Evolutionary conservation across 2,888 invertebrate genomes (phyloP), one percentile per base, ranked within the genome.

Genomic region (Apeira syringaria): DNA sequence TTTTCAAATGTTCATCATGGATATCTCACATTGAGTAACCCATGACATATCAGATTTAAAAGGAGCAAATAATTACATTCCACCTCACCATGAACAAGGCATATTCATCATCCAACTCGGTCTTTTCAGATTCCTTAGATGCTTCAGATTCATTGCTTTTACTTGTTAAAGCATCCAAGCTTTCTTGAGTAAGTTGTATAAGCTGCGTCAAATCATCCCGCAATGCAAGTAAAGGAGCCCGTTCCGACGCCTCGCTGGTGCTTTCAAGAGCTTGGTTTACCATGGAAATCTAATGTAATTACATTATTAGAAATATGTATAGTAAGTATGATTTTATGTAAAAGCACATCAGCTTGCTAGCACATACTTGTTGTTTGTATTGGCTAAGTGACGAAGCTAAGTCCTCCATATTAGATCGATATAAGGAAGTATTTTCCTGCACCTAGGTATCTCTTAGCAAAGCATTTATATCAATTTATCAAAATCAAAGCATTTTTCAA

Each of bases 161-260:
- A 35, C 51, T 26, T 47, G 39, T 43, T 13, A 82, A 47, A 29
- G 80, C 68, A 43, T 84, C 77, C 38, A 92, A 65, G 56, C 91
- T 92, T 67, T 94, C 93, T 63, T 90, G 85, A 0, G 95, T 95
- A 24, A 95, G 78, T n/a, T 90, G 85, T 35, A 95, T 91, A 0
- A 95, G 84, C 70, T 95, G 93, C 53, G 91, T 78, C 26, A 95
- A 84, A 64, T 95, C 94, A 11, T 91, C 87, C 62, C 92, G 91
- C 6, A 95, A 77, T 28, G 91, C 87, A 32, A 91, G 49, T 11
- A 95, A 77, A 15, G 93, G 92, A 30, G 91, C 86, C 25, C 87
- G 90, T 52, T 92, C 91, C 1, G 82, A 76, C 10, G 81, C 86
- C 46, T 87, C 78, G 8, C 81, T 61, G 6, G 88, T 81, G 9